A percentile compares a stretch with the other conserved stretches of the same genome.
These are phyloP conservation scores for Maniola jurtina DNA, from an alignment of 1,140 invertebrate genomes.

Conservation along the genomic window DNA sequence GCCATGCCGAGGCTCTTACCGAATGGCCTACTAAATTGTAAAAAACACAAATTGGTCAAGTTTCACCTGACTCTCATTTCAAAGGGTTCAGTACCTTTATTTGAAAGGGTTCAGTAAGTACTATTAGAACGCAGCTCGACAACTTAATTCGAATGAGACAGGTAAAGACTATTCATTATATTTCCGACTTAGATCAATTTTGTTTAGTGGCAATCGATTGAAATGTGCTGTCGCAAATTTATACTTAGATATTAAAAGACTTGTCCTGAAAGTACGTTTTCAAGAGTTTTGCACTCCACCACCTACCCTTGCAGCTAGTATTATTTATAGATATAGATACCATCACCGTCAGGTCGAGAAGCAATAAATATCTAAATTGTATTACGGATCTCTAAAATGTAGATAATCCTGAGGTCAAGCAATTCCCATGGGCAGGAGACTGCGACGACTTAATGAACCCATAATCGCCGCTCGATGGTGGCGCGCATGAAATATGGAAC, in stretches of 20 bases:
- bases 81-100: background rate
- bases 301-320: too few species aligned
- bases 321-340: too few species aligned
- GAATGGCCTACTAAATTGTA: slow-evolving; percentile 3
- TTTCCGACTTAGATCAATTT: too few species aligned
- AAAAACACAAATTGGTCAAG: slow-evolving; percentile 1
- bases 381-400: background rate
- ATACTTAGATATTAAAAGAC: too few species aligned
- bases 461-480: background rate
- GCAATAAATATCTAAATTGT: background rate
- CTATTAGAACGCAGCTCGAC: background rate
- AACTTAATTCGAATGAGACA: too few species aligned
- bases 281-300: too few species aligned
- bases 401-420: background rate
- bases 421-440: background rate
- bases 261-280: too few species aligned
- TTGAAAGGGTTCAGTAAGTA: background rate
- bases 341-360: too few species aligned
- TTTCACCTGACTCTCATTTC: background rate
- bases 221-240: too few species aligned
- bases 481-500: slow-evolving; percentile 1
- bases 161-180: too few species aligned
- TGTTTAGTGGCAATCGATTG: too few species aligned
- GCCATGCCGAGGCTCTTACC: background rate
- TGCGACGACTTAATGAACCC: slow-evolving; percentile 7